A percentile compares a stretch with the other conserved stretches of the same genome.
These are phyloP conservation scores for Amorpha juglandis DNA, from an alignment of 2,888 invertebrate species.

Conservation along the genomic window DNA sequence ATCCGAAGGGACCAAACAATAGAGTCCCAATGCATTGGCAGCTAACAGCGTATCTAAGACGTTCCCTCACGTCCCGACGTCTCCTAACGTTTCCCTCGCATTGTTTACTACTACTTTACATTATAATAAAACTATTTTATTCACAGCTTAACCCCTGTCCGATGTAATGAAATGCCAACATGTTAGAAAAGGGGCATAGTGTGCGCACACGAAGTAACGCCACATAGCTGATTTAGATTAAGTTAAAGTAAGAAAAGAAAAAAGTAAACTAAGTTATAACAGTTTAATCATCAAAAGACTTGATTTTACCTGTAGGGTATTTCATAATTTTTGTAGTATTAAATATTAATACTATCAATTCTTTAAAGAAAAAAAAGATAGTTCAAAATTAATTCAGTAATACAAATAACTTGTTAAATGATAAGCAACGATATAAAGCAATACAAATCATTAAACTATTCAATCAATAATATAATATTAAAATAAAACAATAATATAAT, in stretches of 20 bases:
- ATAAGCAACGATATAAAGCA: too few relatives aligned
- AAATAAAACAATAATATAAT: too few relatives aligned
- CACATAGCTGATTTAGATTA: neutral
- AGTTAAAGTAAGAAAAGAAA: neutral
- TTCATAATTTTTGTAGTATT: too few relatives aligned
- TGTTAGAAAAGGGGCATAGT: neutral
- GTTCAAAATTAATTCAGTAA: too few relatives aligned
- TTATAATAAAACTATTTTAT: constrained; percentile 55
- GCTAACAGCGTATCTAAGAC: neutral
- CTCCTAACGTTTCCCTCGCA: constrained; percentile 59
- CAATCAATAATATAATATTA: too few relatives aligned
- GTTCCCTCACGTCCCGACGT: constrained; percentile 40
- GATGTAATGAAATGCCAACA: constrained; percentile 38
- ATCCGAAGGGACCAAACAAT: constrained; percentile 4
- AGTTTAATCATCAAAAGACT: too few relatives aligned
- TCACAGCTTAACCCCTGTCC: constrained; percentile 37
- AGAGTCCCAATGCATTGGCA: constrained; percentile 3
- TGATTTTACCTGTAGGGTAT: too few relatives aligned
- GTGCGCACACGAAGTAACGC: constrained; percentile 26
- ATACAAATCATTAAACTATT: too few relatives aligned
- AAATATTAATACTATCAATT: too few relatives aligned
- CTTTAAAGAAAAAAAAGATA: too few relatives aligned
- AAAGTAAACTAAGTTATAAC: too few relatives aligned
- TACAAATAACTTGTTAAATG: too few relatives aligned
- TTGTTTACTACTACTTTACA: constrained; percentile 65